These are phyloP conservation scores for Brachyptera risi DNA, from an alignment of 2,888 invertebrate genomes.

Conservation along the genomic window DNA sequence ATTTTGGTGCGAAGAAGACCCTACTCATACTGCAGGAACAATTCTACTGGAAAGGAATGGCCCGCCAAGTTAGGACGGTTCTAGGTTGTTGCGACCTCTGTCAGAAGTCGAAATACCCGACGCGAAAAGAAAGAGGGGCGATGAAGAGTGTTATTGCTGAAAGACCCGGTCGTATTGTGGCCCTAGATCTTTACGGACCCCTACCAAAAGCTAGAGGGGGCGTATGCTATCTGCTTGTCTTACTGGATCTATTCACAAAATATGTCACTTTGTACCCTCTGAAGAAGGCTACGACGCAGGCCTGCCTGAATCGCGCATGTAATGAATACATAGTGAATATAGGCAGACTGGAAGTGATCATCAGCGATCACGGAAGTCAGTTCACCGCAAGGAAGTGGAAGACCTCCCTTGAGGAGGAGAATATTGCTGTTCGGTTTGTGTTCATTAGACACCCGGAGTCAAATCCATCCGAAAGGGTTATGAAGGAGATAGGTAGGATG, in stretches of 20 bases:
- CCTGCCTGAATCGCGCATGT: not conserved
- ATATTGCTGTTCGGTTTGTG: not conserved
- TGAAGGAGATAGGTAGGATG: slow-evolving; percentile 2
- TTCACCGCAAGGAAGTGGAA: not conserved
- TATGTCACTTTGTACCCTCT: not conserved
- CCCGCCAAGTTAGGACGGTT: not conserved
- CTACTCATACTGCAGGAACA: not conserved
- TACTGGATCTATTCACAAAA: not conserved
- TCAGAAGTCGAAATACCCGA: not conserved
- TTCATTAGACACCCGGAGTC: not conserved
- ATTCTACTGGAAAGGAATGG: not conserved
- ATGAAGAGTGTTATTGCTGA: no score
- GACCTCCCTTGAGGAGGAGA: not conserved
- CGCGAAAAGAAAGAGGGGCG: no score
- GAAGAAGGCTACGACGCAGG: slow-evolving; percentile 9
- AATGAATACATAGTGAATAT: not conserved
- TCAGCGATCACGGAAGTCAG: not conserved
- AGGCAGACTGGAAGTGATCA: not conserved
- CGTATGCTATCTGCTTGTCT: not conserved
- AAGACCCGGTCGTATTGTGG: not conserved
- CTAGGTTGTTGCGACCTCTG: not conserved
- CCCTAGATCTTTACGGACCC: not conserved
- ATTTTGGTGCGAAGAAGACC: not conserved
- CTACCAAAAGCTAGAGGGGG: not conserved
- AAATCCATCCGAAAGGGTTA: slow-evolving; percentile 1